Evolutionary conservation across 2,797 vertebrate species (phyloP).

Genomic region (Protosalanx chinensis): DNA sequence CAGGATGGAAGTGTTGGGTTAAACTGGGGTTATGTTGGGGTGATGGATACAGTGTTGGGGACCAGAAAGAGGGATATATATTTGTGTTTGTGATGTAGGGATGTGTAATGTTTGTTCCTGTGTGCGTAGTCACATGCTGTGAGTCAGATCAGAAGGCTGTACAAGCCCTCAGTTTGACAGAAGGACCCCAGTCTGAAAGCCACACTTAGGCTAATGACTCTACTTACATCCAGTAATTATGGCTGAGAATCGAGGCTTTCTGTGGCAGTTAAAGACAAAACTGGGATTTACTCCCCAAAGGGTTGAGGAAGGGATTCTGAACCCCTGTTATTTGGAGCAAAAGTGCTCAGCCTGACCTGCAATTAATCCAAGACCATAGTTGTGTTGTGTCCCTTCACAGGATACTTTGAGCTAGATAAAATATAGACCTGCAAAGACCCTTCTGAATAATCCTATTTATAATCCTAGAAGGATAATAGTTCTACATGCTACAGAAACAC

Average conservation of each 20-base stretch:
- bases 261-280: not conserved
- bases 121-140: conserved; percentile 13
- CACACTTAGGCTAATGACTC: conserved; percentile 35
- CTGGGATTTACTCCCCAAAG: not conserved
- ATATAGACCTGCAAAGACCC: too few relatives aligned
- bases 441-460: too few relatives aligned
- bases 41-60: too few relatives aligned
- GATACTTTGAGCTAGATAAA: too few relatives aligned
- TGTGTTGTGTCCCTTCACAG: too few relatives aligned
- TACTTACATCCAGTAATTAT: conserved; percentile 27
- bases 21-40: too few relatives aligned
- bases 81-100: too few relatives aligned
- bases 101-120: not conserved
- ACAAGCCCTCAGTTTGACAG: conserved; percentile 3
- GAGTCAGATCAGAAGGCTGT: not conserved
- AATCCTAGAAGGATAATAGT: too few relatives aligned
- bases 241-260: not conserved
- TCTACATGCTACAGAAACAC: too few relatives aligned
- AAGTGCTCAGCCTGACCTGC: not conserved
- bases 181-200: conserved; percentile 12
- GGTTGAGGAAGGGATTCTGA: not conserved
- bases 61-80: too few relatives aligned
- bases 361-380: too few relatives aligned
- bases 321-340: not conserved
- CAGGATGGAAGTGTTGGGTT: too few relatives aligned